These are phyloP conservation scores for Phoxinus phoxinus DNA, from an alignment of 2,113 vertebrate genomes.

Conservation along the genomic window DNA sequence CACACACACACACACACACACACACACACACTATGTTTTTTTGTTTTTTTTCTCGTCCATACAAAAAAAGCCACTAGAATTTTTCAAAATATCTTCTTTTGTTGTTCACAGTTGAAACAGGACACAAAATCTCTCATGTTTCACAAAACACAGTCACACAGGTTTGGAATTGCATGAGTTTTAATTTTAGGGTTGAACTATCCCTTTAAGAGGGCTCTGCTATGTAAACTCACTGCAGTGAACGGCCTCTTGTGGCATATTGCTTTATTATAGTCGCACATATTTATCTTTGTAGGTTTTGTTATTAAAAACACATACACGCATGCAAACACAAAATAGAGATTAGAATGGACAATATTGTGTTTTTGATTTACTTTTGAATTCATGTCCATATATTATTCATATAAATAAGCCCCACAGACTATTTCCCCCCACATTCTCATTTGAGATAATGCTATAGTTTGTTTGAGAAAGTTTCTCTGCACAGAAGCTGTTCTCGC, in stretches of 20 bases:
- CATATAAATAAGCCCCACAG: background rate
- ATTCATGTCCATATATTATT: conserved; percentile 29
- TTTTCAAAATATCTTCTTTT: no score
- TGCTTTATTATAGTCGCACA: background rate
- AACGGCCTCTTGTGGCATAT: background rate
- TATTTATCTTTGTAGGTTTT: background rate
- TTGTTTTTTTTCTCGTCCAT: no score
- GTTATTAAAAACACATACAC: no score
- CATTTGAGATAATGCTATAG: conserved; percentile 32
- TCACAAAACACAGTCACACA: no score
- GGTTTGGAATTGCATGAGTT: background rate
- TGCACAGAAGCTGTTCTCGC: conserved; percentile 48
- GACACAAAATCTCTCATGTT: no score
- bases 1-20: no score
- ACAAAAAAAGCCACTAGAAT: no score
- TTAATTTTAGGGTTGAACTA: background rate
- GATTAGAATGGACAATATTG: background rate
- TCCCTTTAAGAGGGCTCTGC: background rate
- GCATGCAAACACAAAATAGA: background rate
- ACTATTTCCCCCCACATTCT: conserved; percentile 11
- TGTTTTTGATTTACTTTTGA: background rate
- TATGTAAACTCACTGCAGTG: background rate
- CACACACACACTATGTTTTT: no score
- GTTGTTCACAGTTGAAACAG: no score
- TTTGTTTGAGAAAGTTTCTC: conserved; percentile 53